Base-by-base conservation (phyloP, 2,113 vertebrate species). In the Chroicocephalus ridibundus region DNA sequence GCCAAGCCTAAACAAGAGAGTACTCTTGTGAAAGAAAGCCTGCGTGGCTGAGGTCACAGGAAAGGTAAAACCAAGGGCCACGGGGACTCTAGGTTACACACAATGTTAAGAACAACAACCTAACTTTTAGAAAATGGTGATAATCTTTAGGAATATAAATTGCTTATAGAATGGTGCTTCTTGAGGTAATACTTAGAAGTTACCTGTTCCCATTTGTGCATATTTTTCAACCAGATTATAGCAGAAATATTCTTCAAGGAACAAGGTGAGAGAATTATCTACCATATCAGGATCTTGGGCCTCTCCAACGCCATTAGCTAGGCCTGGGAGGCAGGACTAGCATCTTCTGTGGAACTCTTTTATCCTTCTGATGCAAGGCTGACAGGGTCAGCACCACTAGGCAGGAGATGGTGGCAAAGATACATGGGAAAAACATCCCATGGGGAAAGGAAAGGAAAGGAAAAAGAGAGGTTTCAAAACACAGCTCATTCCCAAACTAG, bases 181-280 rank as follows among this genome's bases (percentile, higher is more conserved):
- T 72, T 79, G 12, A 69, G 22, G 18, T 25, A 22, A 65, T 16
- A 32, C 15, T 70, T 47, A 55, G 6, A 51, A 66, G 13, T n/a
- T 54, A 18, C 1, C 1, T 32, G 3, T 46, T 79, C 47, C 4
- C 2, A 3, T 77, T 90, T 49, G 20, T n/a, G 6, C 1, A 1
- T 38, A 9, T 62, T 89, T 89, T 90, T 51, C 25, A 81, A n/a
- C 1, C 29, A 60, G n/a, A 34, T 42, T 40, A 58, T 26, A 58
- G 15, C 34, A 70, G 3, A 92, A 83, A 55, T 8, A 2, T 51
- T 90, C 36, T 70, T 88, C 46, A 92, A n/a, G 9, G 62, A 93
- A 46, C 1, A 62, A 8, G 5, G 12, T 57, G 78, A 85, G 15
- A 57, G n/a, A 86, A 65, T 82, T 55, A 64, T 1, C 24, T 52